Percentiles rank a stretch among this genome's conserved stretches.
Evolutionary conservation across 2,113 vertebrate species (phyloP).

Genomic region (Gallinago media): DNA sequence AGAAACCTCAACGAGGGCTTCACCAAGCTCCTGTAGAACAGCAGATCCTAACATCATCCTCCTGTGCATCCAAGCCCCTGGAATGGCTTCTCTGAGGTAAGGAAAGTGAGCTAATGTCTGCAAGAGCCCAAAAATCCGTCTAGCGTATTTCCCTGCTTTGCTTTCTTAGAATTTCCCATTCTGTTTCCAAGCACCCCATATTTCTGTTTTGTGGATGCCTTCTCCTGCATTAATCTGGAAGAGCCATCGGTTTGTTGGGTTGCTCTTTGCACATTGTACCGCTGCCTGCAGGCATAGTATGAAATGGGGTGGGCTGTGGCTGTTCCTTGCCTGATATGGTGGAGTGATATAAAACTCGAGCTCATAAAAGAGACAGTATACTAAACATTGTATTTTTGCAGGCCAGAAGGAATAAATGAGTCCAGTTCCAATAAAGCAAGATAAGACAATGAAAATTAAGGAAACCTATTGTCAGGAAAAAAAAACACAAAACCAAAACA

Average conservation of each 20-base stretch:
- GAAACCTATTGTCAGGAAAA: too few species aligned
- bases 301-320: neutral
- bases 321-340: neutral
- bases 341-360: neutral
- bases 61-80: neutral
- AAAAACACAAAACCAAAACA: too few species aligned
- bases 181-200: neutral
- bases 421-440: neutral
- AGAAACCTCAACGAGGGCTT: neutral
- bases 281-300: neutral
- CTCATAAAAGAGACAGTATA: neutral
- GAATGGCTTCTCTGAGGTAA: neutral
- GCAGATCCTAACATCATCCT: neutral
- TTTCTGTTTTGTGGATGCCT: neutral
- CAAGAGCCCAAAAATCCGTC: neutral
- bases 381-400: neutral
- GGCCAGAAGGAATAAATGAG: neutral
- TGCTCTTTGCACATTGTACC: neutral
- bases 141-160: neutral
- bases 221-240: neutral
- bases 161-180: slow-evolving; percentile 10
- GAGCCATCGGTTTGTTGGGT: neutral
- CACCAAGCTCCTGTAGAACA: neutral
- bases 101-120: neutral
- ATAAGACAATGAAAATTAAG: neutral